A percentile compares a stretch with the other conserved stretches of the same genome.
These are phyloP conservation scores for Palythoa grandiflora DNA, from an alignment of 92 coral and sea anemone genomes.

Conservation along the genomic window DNA sequence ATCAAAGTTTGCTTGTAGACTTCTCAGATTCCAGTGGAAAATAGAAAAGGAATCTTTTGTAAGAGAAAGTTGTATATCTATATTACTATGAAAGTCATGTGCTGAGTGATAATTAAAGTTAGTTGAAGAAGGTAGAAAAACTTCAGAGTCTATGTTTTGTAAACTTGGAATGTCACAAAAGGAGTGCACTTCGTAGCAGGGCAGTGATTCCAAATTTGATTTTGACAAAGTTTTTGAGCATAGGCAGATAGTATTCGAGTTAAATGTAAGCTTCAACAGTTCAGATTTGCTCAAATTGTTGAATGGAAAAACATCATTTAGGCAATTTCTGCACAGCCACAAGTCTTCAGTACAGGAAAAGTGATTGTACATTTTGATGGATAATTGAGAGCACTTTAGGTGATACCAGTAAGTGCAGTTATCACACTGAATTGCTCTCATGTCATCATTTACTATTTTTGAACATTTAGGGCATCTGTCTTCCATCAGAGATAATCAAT, in stretches of 20 bases:
- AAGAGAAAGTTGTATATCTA: too few species aligned
- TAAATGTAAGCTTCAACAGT: not conserved
- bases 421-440: slow-evolving; percentile 8
- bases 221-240: too few species aligned
- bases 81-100: too few species aligned
- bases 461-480: slow-evolving; percentile 13
- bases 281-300: slow-evolving; percentile 4
- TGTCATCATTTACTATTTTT: not conserved
- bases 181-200: too few species aligned
- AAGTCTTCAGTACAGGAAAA: not conserved
- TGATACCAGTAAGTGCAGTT: not conserved
- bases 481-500: slow-evolving; percentile 1
- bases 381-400: not conserved
- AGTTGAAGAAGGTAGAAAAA: too few species aligned
- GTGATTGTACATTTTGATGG: not conserved
- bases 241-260: not conserved
- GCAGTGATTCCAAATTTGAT: too few species aligned
- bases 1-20: too few species aligned
- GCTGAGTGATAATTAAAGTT: too few species aligned
- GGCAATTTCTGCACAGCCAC: slow-evolving; percentile 9
- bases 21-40: too few species aligned
- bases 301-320: slow-evolving; percentile 17
- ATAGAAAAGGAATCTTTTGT: too few species aligned
- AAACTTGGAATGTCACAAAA: too few species aligned
- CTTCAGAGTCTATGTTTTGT: too few species aligned